Evolutionary conservation across 2,797 vertebrate genomes (phyloP).

Genomic region (Clamator glandarius): DNA sequence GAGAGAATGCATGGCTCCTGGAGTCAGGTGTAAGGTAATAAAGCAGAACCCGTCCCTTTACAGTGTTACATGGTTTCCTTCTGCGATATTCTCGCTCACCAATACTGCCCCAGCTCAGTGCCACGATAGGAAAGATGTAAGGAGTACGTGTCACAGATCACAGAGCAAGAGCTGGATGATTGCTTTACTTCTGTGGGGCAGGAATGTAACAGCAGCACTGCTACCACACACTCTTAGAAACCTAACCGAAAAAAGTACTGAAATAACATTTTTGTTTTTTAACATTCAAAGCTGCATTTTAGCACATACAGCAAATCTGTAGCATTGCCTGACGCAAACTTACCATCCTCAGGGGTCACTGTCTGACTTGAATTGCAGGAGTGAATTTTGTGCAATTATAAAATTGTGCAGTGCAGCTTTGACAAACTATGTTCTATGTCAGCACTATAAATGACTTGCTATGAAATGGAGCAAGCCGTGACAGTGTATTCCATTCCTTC

Average conservation of each 20-base stretch:
- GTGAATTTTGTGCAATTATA: background rate
- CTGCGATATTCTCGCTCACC: background rate
- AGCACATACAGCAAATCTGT: background rate
- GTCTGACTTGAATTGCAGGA: background rate
- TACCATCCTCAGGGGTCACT: background rate
- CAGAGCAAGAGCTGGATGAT: background rate
- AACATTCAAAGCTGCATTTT: background rate
- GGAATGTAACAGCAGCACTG: background rate
- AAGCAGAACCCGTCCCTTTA: background rate
- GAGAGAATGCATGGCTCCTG: background rate
- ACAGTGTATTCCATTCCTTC: background rate
- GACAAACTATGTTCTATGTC: background rate
- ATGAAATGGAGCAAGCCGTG: background rate
- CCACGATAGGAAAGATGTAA: background rate
- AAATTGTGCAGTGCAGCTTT: background rate
- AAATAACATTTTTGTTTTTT: background rate
- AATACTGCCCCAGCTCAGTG: fast-evolving
- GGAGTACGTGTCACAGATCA: background rate
- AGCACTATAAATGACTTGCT: background rate
- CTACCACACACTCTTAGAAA: background rate
- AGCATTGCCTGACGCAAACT: background rate
- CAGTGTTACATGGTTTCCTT: background rate
- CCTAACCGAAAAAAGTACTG: background rate
- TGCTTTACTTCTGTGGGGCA: background rate
- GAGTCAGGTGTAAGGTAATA: background rate